These are phyloP conservation scores for Drosophila nigrodunni DNA, from an alignment of 1,140 invertebrate genomes.

Conservation along the genomic window DNA sequence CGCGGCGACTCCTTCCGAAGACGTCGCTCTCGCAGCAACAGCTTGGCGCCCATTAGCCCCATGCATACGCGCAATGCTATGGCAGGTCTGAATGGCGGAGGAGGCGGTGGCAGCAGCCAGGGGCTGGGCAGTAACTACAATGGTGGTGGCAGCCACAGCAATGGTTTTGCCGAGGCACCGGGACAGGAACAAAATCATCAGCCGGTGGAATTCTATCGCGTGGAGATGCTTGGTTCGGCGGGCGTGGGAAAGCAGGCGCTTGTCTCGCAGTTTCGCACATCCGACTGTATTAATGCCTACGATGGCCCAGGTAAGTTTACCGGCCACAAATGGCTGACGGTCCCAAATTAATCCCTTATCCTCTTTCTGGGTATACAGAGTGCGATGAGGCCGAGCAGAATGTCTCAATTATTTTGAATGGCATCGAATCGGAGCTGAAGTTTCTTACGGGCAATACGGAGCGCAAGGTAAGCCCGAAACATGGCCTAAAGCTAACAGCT, in stretches of 20 bases:
- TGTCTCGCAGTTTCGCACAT: constrained; percentile 96
- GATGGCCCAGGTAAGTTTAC: constrained; percentile 89
- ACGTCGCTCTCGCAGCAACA: constrained; percentile 91
- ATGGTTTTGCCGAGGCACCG: constrained; percentile 74
- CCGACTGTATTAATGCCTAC: constrained; percentile 97
- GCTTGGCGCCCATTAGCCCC: constrained; percentile 87
- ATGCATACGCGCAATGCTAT: constrained; percentile 76
- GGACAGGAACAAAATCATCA: constrained; percentile 62
- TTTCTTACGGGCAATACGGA: constrained; percentile 87
- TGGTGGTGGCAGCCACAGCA: constrained; percentile 83
- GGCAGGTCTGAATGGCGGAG: constrained; percentile 68
- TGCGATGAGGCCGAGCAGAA: constrained; percentile 90
- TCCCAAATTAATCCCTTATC: not conserved
- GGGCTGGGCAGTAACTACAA: constrained; percentile 78
- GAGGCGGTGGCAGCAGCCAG: constrained; percentile 80
- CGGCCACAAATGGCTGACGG: not conserved
- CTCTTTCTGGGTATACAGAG: constrained; percentile 85
- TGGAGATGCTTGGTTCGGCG: constrained; percentile 93
- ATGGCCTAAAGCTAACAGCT: not conserved
- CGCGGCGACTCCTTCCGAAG: constrained; percentile 94
- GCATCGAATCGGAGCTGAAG: constrained; percentile 94
- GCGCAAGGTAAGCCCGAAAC: constrained; percentile 85
- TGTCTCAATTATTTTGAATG: constrained; percentile 95
- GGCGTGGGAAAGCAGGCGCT: constrained; percentile 96
- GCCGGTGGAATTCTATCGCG: constrained; percentile 88